Evolutionary conservation across 1,140 invertebrate species (phyloP), one percentile per base, ranked within the genome.

Genomic region (Portunus trituberculatus): DNA sequence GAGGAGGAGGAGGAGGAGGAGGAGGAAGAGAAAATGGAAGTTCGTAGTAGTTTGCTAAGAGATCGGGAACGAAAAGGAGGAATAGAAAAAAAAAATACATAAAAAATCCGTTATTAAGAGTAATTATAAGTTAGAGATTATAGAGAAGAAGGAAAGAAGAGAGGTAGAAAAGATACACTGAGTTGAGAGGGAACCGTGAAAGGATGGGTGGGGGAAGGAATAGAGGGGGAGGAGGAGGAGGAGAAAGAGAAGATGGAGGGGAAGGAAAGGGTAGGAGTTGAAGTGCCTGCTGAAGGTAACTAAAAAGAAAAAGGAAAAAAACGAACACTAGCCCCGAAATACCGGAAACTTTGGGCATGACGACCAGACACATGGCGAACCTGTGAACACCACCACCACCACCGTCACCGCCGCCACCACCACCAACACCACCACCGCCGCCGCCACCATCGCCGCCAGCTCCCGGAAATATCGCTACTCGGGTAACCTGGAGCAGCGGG

Each of bases 281-380:
- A n/a, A 76, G 67, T 76, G 67, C 67, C 67, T 76, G 67, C 25
- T 76, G 67, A 76, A 8, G 25, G 67, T 76, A 76, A 76, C 52
- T 20, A 76, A 20, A 25, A 59, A 59, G 12, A 59, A 76, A 76
- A 76, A 7, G 2, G 16, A 76, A 76, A 59, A 76, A 76, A 76
- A 7, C 1, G 16, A 76, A 76, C 67, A 76, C 25, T 25, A 76
- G 20, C 67, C 67, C 12, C 28, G 52, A 91, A 91, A 91, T 91
- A 91, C 90, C 90, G 90, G 90, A 91, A 91, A 91, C 59, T 25
- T 76, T 45, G 90, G 52, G 31, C 28, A 39, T 29, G 52, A 20
- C 29, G 52, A 31, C 29, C 14, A n/a, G 89, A 52, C 90, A 76
- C 90, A 39, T 29, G 67, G 67, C 67, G 67, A 76, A n/a, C 10